A percentile compares a stretch with the other conserved stretches of the same genome.
These are phyloP conservation scores for Anoplius nigerrimus DNA, from an alignment of 2,888 invertebrate genomes.

Conservation along the genomic window DNA sequence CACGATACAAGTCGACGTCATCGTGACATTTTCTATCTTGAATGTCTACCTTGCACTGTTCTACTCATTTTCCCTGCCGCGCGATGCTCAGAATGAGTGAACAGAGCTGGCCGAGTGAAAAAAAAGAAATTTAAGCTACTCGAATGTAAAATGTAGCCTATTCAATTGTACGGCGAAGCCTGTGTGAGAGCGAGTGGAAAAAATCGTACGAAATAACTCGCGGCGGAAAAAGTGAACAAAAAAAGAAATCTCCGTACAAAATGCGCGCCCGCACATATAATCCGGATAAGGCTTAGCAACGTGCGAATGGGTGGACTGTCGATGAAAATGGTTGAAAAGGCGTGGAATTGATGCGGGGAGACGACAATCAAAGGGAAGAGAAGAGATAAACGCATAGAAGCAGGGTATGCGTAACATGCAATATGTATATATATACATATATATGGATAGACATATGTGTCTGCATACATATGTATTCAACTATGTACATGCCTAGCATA, in stretches of 20 bases:
- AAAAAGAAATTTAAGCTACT: slow-evolving; percentile 44
- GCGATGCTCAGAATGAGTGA: too few relatives aligned
- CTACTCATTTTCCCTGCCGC: too few relatives aligned
- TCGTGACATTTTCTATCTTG: too few relatives aligned
- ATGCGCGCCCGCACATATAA: slow-evolving; percentile 65
- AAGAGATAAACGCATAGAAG: too few relatives aligned
- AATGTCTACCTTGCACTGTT: too few relatives aligned
- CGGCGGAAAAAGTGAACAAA: slow-evolving; percentile 56
- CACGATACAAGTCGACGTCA: too few relatives aligned
- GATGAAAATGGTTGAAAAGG: slow-evolving; percentile 50
- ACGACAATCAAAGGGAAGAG: slow-evolving; percentile 27
- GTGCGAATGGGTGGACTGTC: slow-evolving; percentile 53
- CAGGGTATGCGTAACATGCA: too few relatives aligned
- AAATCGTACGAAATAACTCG: slow-evolving; percentile 56
- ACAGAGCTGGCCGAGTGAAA: slow-evolving; percentile 9
- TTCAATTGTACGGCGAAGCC: slow-evolving; percentile 57
- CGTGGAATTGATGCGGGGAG: slow-evolving; percentile 38
- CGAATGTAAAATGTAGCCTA: slow-evolving; percentile 51
- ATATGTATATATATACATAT: too few relatives aligned
- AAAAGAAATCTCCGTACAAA: slow-evolving; percentile 64
- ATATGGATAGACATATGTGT: too few relatives aligned
- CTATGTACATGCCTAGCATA: too few relatives aligned
- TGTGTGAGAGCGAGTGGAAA: slow-evolving; percentile 43
- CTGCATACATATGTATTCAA: too few relatives aligned
- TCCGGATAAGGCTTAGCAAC: slow-evolving; percentile 72